Percentiles rank a stretch among this genome's conserved stretches.
Conservation (phyloP, 2,113 vertebrate genomes). For the Thinocorus orbignyianus region DNA sequence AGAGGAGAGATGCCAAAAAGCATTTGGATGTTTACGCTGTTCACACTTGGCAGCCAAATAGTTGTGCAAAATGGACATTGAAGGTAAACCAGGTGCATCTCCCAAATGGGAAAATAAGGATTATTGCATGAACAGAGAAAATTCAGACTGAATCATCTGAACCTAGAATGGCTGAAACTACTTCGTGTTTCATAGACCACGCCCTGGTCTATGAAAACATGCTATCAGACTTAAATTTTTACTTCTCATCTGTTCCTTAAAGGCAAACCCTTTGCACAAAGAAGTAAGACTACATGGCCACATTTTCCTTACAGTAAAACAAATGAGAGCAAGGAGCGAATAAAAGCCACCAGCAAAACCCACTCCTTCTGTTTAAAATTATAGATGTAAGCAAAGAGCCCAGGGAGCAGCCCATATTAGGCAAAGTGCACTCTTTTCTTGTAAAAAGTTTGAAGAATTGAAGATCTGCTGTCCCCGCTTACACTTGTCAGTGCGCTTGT, state of each 20-base stretch:
- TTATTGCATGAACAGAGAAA: not conserved
- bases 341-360: constrained; percentile 51
- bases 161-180: not conserved
- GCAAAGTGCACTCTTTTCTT: constrained; percentile 76
- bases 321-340: constrained; percentile 29
- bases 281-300: not conserved
- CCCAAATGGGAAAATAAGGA: not conserved
- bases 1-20: not conserved
- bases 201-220: not conserved
- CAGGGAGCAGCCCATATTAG: constrained; percentile 74
- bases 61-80: not conserved
- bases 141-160: not conserved
- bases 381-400: constrained; percentile 67
- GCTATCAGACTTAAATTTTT: not conserved
- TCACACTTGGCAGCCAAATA: not conserved
- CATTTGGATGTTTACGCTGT: not conserved
- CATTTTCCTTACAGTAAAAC: constrained; percentile 39
- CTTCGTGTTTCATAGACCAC: no score
- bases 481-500: not conserved
- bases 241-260: not conserved
- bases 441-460: constrained; percentile 74
- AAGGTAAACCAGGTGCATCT: not conserved
- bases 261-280: not conserved
- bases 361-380: constrained; percentile 73
- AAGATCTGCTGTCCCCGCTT: constrained; percentile 61